A percentile compares a stretch with the other conserved stretches of the same genome.
phyloP scores from a whole-genome alignment of 2,113 vertebrate genomes.

The Panthera tigris region DNA sequence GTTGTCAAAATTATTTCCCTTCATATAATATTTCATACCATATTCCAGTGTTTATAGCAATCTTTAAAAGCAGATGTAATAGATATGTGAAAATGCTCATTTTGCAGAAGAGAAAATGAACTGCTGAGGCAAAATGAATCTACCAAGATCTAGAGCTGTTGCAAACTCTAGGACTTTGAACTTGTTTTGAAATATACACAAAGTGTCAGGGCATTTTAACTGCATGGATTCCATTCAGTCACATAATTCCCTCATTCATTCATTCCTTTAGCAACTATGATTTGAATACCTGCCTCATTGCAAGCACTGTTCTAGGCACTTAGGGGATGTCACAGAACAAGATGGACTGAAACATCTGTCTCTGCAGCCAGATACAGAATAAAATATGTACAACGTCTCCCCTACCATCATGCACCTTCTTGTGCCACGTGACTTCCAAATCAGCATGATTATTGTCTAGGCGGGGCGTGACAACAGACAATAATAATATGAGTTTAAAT shows the following conservation, averaged over 20 bases:
- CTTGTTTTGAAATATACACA: neutral
- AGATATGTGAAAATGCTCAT: neutral
- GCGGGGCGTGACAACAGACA: neutral
- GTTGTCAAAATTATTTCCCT: neutral
- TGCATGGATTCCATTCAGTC: neutral
- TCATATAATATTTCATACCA: neutral
- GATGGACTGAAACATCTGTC: neutral
- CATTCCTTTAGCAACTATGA: neutral
- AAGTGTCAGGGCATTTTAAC: neutral
- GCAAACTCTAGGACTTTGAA: neutral
- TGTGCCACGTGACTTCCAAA: neutral
- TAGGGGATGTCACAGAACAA: neutral
- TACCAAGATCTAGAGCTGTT: neutral
- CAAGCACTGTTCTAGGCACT: neutral
- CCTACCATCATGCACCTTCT: accelerated
- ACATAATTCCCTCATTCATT: neutral
- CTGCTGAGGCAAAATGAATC: neutral
- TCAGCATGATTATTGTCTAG: neutral
- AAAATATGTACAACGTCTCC: neutral
- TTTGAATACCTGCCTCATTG: neutral
- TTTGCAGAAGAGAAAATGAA: neutral
- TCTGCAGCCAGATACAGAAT: neutral
- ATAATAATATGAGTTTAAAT: neutral
- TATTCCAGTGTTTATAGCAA: neutral
- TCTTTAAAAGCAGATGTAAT: neutral